Percentiles rank a stretch among this genome's conserved stretches.
These are phyloP conservation scores for Callyntrura sp. DNA, from an alignment of 2,888 invertebrate species.

Conservation along the genomic window DNA sequence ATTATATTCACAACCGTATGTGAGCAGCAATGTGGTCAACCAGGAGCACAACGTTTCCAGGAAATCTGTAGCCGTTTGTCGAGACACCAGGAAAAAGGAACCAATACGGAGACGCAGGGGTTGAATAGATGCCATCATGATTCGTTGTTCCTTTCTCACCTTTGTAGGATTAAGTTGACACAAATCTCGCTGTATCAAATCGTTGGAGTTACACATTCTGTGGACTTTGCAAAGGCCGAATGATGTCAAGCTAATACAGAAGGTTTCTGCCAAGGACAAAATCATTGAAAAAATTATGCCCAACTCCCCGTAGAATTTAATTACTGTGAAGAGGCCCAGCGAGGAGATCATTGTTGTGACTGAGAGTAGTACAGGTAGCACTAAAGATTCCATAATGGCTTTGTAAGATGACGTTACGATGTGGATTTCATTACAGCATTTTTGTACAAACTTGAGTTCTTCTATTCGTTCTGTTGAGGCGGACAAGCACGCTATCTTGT, in stretches of 20 bases:
- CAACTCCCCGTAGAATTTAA: slow-evolving; percentile 76
- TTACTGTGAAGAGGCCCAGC: slow-evolving; percentile 73
- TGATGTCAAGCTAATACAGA: slow-evolving; percentile 74
- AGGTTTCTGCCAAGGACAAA: slow-evolving; percentile 71
- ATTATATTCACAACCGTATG: slow-evolving; percentile 72
- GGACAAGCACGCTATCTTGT: slow-evolving; percentile 56
- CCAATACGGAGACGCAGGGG: slow-evolving; percentile 72
- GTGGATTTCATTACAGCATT: slow-evolving; percentile 73
- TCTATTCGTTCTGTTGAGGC: slow-evolving; percentile 62
- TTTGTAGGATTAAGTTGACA: slow-evolving; percentile 72
- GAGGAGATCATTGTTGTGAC: slow-evolving; percentile 78
- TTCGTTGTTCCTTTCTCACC: slow-evolving; percentile 70
- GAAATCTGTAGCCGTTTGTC: slow-evolving; percentile 72
- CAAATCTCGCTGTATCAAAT: slow-evolving; percentile 68
- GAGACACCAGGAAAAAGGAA: slow-evolving; percentile 71
- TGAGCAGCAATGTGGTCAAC: slow-evolving; percentile 73
- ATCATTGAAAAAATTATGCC: slow-evolving; percentile 76
- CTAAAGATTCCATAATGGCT: slow-evolving; percentile 75
- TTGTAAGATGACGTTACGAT: slow-evolving; percentile 68
- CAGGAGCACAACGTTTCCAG: slow-evolving; percentile 76
- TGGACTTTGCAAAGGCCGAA: slow-evolving; percentile 68
- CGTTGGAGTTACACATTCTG: slow-evolving; percentile 66
- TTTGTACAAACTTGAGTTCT: slow-evolving; percentile 71
- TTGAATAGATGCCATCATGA: slow-evolving; percentile 72
- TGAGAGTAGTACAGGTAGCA: slow-evolving; percentile 72